phyloP scores from a whole-genome alignment of 2,888 invertebrate species.

The Hermaeophaga mercurialis region DNA sequence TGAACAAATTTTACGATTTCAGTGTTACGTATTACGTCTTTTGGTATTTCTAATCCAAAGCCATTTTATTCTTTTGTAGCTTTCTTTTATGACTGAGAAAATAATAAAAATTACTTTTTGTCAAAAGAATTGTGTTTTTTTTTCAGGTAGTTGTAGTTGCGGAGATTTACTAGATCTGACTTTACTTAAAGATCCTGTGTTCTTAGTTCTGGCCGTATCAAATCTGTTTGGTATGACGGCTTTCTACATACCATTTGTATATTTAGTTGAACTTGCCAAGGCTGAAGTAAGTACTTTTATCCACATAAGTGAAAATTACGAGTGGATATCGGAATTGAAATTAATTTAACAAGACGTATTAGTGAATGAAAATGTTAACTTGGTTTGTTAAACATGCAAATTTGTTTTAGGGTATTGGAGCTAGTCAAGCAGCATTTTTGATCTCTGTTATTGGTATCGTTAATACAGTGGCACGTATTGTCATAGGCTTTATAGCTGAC shows the following conservation, averaged over 20 bases:
- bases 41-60: no score
- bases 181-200: conserved; percentile 84
- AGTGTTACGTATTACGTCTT: no score
- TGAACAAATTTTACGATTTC: no score
- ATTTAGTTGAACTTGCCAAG: conserved; percentile 82
- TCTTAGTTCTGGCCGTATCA: conserved; percentile 89
- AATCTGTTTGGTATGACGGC: conserved; percentile 98
- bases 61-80: no score
- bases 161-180: conserved; percentile 66
- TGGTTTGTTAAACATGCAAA: no score
- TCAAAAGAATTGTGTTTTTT: not conserved
- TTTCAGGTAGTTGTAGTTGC: conserved; percentile 61
- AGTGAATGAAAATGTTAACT: no score
- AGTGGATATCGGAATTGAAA: no score
- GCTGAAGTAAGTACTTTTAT: conserved; percentile 71
- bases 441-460: conserved; percentile 89
- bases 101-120: not conserved
- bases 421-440: conserved; percentile 73
- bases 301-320: no score
- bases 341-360: no score
- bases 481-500: conserved; percentile 89
- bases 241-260: conserved; percentile 95
- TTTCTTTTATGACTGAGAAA: no score
- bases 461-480: conserved; percentile 89
- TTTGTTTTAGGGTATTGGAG: conserved; percentile 70